Evolutionary conservation across 2,888 invertebrate genomes (phyloP).

Genomic region (Elmis aenea): DNA sequence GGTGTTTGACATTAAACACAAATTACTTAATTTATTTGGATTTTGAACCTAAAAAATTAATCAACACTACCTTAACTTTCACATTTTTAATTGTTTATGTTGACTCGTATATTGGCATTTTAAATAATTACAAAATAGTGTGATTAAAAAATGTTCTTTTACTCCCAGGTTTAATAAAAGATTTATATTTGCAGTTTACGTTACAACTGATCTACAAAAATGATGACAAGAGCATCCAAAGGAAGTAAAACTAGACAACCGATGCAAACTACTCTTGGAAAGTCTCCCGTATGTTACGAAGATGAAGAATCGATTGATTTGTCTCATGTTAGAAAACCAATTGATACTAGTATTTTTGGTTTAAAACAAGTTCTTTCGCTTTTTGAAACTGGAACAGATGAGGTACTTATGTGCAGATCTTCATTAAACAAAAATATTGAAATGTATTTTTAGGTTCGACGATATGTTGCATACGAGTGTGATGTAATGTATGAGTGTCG

Average conservation of each 20-base stretch:
- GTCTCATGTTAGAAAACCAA: constrained; percentile 55
- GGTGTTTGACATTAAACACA: too few species aligned
- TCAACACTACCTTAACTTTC: too few species aligned
- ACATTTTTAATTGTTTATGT: too few species aligned
- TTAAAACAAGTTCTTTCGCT: constrained; percentile 67
- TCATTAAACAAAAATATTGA: neutral
- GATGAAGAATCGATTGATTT: constrained; percentile 37
- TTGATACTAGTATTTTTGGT: constrained; percentile 63
- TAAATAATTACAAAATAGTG: too few species aligned
- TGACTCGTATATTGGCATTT: too few species aligned
- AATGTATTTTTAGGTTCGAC: constrained; percentile 58
- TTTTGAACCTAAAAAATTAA: too few species aligned
- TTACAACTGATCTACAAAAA: too few species aligned
- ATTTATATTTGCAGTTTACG: too few species aligned
- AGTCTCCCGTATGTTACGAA: constrained; percentile 25
- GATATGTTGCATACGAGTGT: constrained; percentile 76
- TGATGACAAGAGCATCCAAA: constrained; percentile 11
- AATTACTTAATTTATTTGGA: too few species aligned
- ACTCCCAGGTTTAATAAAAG: too few species aligned
- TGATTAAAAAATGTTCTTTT: too few species aligned
- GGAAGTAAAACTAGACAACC: constrained; percentile 33
- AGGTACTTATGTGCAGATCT: constrained; percentile 49
- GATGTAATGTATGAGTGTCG: constrained; percentile 86
- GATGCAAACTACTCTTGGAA: constrained; percentile 37
- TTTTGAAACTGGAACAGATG: constrained; percentile 69